Base-by-base conservation (phyloP, 2,888 invertebrate genomes). In the Myopa tessellatipennis region DNA sequence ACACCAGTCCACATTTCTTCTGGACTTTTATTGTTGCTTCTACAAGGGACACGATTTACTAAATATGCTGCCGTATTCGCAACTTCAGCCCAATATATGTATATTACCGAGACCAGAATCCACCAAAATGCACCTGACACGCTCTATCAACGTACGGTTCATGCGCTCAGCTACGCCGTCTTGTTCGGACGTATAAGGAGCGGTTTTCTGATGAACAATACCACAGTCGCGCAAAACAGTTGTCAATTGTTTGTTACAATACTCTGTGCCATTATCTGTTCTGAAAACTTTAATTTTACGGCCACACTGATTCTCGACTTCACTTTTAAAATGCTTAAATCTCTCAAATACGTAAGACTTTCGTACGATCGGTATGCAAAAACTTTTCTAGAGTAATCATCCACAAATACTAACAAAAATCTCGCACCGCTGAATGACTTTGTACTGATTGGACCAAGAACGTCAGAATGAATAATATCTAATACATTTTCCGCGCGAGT, bases 391-490 rank as follows among this genome's bases (percentile, higher is more conserved):
- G 78, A 79, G 38, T 68, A 81, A 78, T 88, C 87, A 82, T 89
- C 88, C 72, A 87, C 83, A 74, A 88, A 87, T 3, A 83, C 86
- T 18, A 88, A 68, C 63, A 88, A 85, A 78, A 87, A 89, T 75
- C 79, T 84, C 2, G 82, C 81, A 4, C 87, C 86, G 18, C 85
- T 85, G 14, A 83, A 75, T 0, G 88, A 89, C 50, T 77, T 74
- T 10, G 79, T 80, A 77, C 85, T 83, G 83, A 88, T 85, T 26
- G 87, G 87, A 18, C 88, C 87, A 80, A 87, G 86, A 4, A 88
- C 79, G 81, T 89, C 88, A 4, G 85, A 78, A 74, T 88, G 87
- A 5, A 88, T 76, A 36, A 86, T 18, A 50, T 87, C 84, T 26
- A 26, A 26, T 26, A 26, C 26, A 26, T 26, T 26, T 26, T 26